Conservation (phyloP, 23 tunicate species). For the Oikopleura vanhoeffeni region DNA sequence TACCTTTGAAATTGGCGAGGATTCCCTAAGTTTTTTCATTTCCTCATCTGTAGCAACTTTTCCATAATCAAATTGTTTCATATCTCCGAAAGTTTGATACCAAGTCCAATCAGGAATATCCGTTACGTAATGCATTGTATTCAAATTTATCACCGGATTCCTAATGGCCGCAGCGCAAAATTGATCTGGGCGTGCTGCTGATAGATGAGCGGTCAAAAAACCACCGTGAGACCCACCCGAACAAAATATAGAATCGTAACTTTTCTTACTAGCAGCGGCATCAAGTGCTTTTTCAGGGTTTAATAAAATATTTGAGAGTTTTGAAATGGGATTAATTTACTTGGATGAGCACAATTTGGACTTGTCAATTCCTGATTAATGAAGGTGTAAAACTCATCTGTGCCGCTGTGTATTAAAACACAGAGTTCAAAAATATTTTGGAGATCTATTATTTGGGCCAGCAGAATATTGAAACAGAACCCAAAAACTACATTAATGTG, state of each 20-base stretch:
- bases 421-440: too few relatives aligned
- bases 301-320: neutral
- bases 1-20: slow-evolving; percentile 37
- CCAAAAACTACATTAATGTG: too few relatives aligned
- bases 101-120: slow-evolving; percentile 58
- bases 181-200: slow-evolving; percentile 53
- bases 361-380: too few relatives aligned
- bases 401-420: too few relatives aligned
- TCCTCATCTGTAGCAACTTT: slow-evolving; percentile 5
- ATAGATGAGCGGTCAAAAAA: slow-evolving; percentile 53
- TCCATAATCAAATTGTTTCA: slow-evolving; percentile 15
- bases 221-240: slow-evolving; percentile 90
- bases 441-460: too few relatives aligned
- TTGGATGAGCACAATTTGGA: too few relatives aligned
- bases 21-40: slow-evolving; percentile 18
- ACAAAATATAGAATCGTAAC: slow-evolving; percentile 23
- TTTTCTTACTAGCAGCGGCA: neutral
- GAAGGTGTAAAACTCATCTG: too few relatives aligned
- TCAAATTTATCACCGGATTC: slow-evolving; percentile 59
- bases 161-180: slow-evolving; percentile 36
- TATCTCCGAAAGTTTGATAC: slow-evolving; percentile 20
- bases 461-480: too few relatives aligned
- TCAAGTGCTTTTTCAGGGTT: slow-evolving; percentile 20
- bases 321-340: too few relatives aligned
- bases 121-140: slow-evolving; percentile 20